Conservation (phyloP, 2,113 vertebrate species). For the Nanorana parkeri region DNA sequence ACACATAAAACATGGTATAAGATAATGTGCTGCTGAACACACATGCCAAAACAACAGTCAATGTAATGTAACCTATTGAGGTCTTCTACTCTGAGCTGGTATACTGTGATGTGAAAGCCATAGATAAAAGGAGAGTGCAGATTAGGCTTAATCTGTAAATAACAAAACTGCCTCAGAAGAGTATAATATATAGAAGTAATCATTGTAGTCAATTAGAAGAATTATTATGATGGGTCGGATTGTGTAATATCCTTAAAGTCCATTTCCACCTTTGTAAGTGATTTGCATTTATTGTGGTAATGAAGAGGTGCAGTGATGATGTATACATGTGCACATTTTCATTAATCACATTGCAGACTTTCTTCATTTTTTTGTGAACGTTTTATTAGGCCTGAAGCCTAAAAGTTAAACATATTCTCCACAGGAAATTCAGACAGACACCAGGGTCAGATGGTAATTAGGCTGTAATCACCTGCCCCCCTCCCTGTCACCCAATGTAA, state of each 20-base stretch:
- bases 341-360: no score
- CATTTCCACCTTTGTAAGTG: no score
- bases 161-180: conserved; percentile 14
- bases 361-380: no score
- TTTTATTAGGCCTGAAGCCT: no score
- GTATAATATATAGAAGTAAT: not conserved
- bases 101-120: not conserved
- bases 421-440: no score
- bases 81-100: not conserved
- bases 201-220: not conserved
- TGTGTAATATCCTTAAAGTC: not conserved
- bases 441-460: no score
- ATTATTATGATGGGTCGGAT: not conserved
- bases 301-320: no score
- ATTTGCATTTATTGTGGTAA: no score
- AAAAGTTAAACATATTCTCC: no score
- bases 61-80: not conserved
- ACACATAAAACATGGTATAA: conserved; percentile 26
- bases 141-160: conserved; percentile 24
- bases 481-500: no score
- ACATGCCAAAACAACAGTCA: conserved; percentile 35
- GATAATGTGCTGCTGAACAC: conserved; percentile 29
- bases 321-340: no score
- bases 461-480: no score
- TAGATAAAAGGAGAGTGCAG: not conserved